Base-by-base conservation (phyloP, 2,113 vertebrate genomes). In the Channa argus region DNA sequence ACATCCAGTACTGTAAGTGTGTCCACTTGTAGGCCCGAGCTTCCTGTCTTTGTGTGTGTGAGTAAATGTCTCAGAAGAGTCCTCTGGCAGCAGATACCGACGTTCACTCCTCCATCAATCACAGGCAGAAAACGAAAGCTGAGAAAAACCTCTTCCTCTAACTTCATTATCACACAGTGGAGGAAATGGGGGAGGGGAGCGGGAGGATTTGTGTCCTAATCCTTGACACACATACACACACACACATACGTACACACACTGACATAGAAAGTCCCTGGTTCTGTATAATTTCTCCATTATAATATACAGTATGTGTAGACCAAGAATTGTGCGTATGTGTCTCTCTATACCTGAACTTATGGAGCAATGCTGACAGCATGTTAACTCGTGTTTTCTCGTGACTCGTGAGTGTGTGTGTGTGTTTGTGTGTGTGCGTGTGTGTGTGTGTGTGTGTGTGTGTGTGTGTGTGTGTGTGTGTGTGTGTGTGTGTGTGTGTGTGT, bases 21-120 rank as follows among this genome's bases (percentile, higher is more conserved):
- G 14, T 24, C 24, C 24, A 24, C 24, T 24, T 24, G 24, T 24
- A 24, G 24, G 24, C 24, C 24, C 24, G 24, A 24, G 24, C 24
- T 24, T 24, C 24, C 1, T 41, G 24, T 39, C 3, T 51, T 47
- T 7, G 56, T 59, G 8, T 36, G 24, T 39, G 5, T 51, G 51
- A 7, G 56, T 56, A 55, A 64, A 71, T 73, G 63, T 82, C 71
- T 76, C 9, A 3, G 43, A 78, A 70, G 78, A 76, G 34, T 8
- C 4, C 38, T 56, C 59, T 80, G 72, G 80, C 80, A 69, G 63
- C 66, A 47, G 59, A 77, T 36, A 49, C 7, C 4, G 14, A 60
- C 52, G 0, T 80, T 58, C 55, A 36, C 44, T 80, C 58, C 63
- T 73, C 61, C 79, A 72, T 82, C 80, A 83, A 52, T 83, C 79